These are phyloP conservation scores for Ormyrus rosae DNA, from an alignment of 2,888 invertebrate genomes.

Conservation along the genomic window DNA sequence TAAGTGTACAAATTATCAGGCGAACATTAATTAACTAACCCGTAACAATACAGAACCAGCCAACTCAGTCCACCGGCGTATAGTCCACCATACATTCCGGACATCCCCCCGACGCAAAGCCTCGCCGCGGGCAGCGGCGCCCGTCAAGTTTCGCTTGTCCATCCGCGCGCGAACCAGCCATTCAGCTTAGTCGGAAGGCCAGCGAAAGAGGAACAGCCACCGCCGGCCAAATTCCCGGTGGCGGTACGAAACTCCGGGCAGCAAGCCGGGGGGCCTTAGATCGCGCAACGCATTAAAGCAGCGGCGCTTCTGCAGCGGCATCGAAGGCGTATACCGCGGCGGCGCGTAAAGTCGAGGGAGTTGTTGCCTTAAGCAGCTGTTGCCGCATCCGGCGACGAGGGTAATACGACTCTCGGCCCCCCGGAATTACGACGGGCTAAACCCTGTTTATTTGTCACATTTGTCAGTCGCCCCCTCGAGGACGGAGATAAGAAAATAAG, in stretches of 20 bases:
- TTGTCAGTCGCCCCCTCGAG: slow-evolving; percentile 19
- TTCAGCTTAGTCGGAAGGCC: background rate
- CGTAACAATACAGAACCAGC: background rate
- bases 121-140: background rate
- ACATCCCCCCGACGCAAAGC: background rate
- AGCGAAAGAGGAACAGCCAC: background rate
- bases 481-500: slow-evolving; percentile 33
- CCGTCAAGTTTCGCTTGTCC: background rate
- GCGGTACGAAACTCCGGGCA: background rate
- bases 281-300: background rate
- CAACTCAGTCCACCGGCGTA: background rate
- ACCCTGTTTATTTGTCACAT: slow-evolving; percentile 52
- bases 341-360: background rate
- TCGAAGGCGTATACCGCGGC: background rate
- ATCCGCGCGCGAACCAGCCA: background rate
- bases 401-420: background rate
- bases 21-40: background rate
- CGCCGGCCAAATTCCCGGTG: background rate
- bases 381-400: background rate
- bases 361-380: background rate
- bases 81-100: background rate
- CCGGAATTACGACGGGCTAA: background rate
- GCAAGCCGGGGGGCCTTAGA: background rate
- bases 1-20: background rate
- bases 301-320: background rate